Percentiles rank a stretch among this genome's conserved stretches.
Evolutionary conservation across 2,888 invertebrate species (phyloP).

Genomic region (Drosophila melanocephala): DNA sequence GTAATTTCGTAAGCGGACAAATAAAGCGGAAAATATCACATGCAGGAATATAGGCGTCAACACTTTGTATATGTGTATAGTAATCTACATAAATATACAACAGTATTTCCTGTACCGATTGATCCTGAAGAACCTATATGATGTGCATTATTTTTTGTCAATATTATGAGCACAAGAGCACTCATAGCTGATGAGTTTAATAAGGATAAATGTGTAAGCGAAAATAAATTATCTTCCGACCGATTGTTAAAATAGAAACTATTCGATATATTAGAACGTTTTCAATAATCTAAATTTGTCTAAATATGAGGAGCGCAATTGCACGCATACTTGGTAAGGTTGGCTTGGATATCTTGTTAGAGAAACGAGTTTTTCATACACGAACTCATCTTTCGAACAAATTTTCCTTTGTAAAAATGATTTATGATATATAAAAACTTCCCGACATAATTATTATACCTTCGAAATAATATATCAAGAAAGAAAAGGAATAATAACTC

Average conservation of each 20-base stretch:
- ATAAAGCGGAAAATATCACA: slow-evolving; percentile 5
- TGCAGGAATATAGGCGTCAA: slow-evolving; percentile 12
- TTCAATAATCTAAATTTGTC: background rate
- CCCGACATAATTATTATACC: background rate
- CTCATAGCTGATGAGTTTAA: background rate
- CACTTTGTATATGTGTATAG: background rate
- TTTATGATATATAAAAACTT: background rate
- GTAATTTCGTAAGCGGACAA: slow-evolving; percentile 7
- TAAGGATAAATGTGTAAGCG: background rate
- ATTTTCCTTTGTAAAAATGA: background rate
- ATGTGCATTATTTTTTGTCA: background rate
- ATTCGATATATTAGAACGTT: background rate
- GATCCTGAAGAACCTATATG: no score
- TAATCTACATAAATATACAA: background rate
- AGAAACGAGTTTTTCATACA: background rate
- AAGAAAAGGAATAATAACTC: background rate
- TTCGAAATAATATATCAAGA: background rate
- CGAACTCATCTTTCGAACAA: background rate
- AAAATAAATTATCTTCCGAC: background rate
- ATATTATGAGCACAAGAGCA: background rate
- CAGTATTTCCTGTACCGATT: background rate
- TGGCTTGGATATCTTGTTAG: background rate
- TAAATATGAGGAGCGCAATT: background rate
- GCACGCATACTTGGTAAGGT: background rate
- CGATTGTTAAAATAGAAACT: background rate